phyloP scores from a whole-genome alignment of 1,140 invertebrate genomes.

The Drosophila paulistorum region DNA sequence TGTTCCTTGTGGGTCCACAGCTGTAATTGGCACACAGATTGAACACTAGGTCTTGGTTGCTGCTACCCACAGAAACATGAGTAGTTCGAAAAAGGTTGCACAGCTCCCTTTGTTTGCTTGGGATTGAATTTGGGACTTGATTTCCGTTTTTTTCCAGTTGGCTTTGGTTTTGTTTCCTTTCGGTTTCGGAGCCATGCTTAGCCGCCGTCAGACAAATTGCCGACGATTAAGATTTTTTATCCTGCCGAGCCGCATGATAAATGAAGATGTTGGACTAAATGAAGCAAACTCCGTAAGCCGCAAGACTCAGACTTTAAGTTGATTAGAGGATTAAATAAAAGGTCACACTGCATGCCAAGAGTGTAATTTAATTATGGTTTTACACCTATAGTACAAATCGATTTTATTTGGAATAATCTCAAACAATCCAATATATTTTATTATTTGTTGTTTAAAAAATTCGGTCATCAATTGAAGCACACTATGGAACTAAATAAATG shows the following conservation, averaged over 20 bases:
- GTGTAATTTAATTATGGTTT: not conserved
- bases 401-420: not conserved
- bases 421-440: too few species aligned
- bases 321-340: conserved; percentile 13
- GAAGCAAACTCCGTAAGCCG: conserved; percentile 30
- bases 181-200: conserved; percentile 14
- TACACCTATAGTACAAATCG: not conserved
- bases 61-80: conserved; percentile 26
- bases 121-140: conserved; percentile 19
- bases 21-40: conserved; percentile 58
- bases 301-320: conserved; percentile 9
- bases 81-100: conserved; percentile 63
- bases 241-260: conserved; percentile 46
- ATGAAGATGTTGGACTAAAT: conserved; percentile 52
- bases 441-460: too few species aligned
- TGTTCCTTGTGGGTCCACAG: conserved; percentile 29
- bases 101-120: conserved; percentile 41
- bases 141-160: conserved; percentile 29
- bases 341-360: not conserved
- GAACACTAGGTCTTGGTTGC: conserved; percentile 4
- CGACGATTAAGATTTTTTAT: conserved; percentile 74
- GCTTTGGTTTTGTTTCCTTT: conserved; percentile 18
- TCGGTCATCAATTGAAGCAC: too few species aligned
- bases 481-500: too few species aligned
- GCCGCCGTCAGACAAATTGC: conserved; percentile 66